phyloP scores from a whole-genome alignment of 2,888 invertebrate genomes.

The Philhelius pedissequus region DNA sequence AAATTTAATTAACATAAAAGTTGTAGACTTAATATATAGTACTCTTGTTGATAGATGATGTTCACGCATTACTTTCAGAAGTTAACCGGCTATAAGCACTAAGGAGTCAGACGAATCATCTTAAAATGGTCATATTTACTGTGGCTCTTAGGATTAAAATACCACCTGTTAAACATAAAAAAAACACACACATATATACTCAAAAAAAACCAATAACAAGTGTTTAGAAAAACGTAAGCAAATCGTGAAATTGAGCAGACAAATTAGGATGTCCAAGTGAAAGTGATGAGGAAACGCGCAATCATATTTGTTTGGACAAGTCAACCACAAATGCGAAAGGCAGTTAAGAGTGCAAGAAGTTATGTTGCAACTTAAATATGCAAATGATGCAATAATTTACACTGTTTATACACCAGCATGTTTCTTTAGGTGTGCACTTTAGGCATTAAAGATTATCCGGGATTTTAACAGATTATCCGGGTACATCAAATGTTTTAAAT shows the following conservation, averaged over 20 bases:
- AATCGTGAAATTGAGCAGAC: conserved; percentile 45
- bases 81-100: conserved; percentile 1
- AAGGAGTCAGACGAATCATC: background rate
- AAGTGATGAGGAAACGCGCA: conserved; percentile 64
- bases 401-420: conserved; percentile 6
- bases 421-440: conserved; percentile 22
- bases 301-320: conserved; percentile 46
- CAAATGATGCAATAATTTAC: conserved; percentile 54
- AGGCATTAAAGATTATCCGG: conserved; percentile 14
- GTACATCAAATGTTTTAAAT: conserved; percentile 9
- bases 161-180: background rate
- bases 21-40: conserved; percentile 39
- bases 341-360: conserved; percentile 26
- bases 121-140: background rate
- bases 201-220: background rate
- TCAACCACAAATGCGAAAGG: conserved; percentile 10
- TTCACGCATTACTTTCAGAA: conserved; percentile 43
- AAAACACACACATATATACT: background rate
- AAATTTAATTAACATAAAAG: conserved; percentile 64
- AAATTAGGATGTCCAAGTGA: conserved; percentile 64
- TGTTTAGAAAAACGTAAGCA: conserved; percentile 30
- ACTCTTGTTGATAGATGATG: conserved; percentile 58
- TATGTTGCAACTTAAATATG: conserved; percentile 46
- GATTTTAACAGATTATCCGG: conserved; percentile 15
- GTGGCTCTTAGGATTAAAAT: background rate